Percentiles rank a stretch among this genome's conserved stretches.
Conservation (phyloP, 2,888 invertebrate genomes). For the Leucophora obtusa region DNA sequence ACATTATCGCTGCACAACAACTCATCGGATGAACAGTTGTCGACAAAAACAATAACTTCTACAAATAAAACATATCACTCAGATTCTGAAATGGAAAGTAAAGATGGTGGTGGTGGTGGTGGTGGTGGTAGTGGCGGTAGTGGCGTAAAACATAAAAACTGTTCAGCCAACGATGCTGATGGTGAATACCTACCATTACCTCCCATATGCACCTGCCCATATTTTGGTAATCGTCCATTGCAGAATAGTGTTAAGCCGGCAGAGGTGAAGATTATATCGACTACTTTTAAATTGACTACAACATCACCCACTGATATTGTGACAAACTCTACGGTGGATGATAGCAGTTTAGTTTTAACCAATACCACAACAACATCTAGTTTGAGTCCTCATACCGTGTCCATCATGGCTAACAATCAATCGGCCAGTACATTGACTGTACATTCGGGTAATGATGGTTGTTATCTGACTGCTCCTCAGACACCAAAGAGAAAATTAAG, state of each 20-base stretch:
- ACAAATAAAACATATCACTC: conserved; percentile 65
- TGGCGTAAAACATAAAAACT: conserved; percentile 1
- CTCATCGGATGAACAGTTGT: conserved; percentile 32
- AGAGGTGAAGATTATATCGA: conserved; percentile 80
- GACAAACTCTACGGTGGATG: conserved; percentile 66
- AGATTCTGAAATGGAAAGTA: conserved; percentile 68
- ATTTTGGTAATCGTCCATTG: conserved; percentile 85
- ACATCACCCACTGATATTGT: conserved; percentile 65
- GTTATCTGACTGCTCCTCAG: conserved; percentile 78
- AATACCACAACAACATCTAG: conserved; percentile 69
- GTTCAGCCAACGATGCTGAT: conserved; percentile 36
- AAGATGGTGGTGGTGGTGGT: not conserved
- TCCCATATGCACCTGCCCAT: conserved; percentile 89
- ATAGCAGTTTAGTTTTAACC: conserved; percentile 52
- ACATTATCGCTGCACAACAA: conserved; percentile 36
- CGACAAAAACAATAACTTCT: conserved; percentile 17
- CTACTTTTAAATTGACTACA: conserved; percentile 71
- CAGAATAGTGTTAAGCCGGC: conserved; percentile 78
- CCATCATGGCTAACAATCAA: conserved; percentile 54
- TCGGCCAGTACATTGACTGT: conserved; percentile 69
- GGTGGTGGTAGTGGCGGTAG: not conserved
- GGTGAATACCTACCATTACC: conserved; percentile 81
- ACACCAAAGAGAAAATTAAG: conserved; percentile 79
- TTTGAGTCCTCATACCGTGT: conserved; percentile 71
- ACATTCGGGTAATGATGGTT: conserved; percentile 66